A percentile compares a stretch with the other conserved stretches of the same genome.
phyloP scores from a whole-genome alignment of 2,888 invertebrate species.

The Gastracanthus pulcherrimus region DNA sequence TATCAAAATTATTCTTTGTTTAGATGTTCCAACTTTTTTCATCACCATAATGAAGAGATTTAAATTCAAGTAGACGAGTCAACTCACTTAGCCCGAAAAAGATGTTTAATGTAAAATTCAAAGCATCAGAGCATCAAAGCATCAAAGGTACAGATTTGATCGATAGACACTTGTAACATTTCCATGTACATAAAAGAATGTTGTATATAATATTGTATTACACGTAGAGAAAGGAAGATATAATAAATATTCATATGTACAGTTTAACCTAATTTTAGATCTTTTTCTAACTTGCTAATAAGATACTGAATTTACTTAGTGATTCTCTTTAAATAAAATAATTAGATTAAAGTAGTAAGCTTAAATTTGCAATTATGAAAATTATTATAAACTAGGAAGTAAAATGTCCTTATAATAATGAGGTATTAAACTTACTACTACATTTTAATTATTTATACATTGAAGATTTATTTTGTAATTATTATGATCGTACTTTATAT shows the following conservation, averaged over 20 bases:
- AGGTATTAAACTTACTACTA: background rate
- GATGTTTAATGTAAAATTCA: conserved; percentile 7
- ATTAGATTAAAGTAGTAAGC: background rate
- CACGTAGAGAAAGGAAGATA: background rate
- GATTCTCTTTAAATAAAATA: background rate
- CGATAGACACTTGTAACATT: background rate
- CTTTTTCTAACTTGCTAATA: background rate
- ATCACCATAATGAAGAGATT: background rate
- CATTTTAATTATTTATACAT: background rate
- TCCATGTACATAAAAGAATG: background rate
- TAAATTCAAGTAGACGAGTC: background rate
- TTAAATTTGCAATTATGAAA: too few species aligned
- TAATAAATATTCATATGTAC: too few species aligned
- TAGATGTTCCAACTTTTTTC: background rate
- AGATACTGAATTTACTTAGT: background rate
- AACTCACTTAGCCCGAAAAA: background rate
- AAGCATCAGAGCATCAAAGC: background rate
- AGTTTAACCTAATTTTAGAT: too few species aligned
- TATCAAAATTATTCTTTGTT: background rate
- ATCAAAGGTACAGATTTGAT: background rate
- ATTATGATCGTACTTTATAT: background rate
- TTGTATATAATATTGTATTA: background rate
- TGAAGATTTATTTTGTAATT: background rate
- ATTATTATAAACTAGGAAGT: background rate
- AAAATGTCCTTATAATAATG: background rate